Evolutionary conservation across 2,797 vertebrate species (phyloP).

Genomic region (Poeciliopsis infans): DNA sequence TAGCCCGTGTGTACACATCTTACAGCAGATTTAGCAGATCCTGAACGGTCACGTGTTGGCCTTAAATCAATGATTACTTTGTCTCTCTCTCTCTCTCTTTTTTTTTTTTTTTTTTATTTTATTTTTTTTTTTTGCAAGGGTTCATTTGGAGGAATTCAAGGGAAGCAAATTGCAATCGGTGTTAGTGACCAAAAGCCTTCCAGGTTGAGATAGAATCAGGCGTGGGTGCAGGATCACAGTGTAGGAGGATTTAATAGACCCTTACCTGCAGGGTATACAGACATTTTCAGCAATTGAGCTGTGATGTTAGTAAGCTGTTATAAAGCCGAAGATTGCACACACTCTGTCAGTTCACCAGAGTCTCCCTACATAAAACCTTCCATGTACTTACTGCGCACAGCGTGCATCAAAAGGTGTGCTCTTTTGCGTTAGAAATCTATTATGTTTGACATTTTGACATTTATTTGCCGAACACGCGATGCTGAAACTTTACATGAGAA

Average conservation of each 20-base stretch:
- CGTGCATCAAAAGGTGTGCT: slow-evolving; percentile 41
- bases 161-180: slow-evolving; percentile 65
- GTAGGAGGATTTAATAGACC: slow-evolving; percentile 78
- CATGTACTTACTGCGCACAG: slow-evolving; percentile 48
- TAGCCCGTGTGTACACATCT: slow-evolving; percentile 52
- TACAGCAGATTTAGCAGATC: slow-evolving; percentile 48
- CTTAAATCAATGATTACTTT: slow-evolving; percentile 42
- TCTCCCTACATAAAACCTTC: slow-evolving; percentile 60
- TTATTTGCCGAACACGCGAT: slow-evolving; percentile 24
- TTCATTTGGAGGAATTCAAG: slow-evolving; percentile 60
- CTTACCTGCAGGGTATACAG: slow-evolving; percentile 77
- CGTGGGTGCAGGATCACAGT: slow-evolving; percentile 72
- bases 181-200: slow-evolving; percentile 68
- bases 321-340: slow-evolving; percentile 70
- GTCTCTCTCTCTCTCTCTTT: not conserved
- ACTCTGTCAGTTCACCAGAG: slow-evolving; percentile 74
- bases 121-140: slow-evolving; percentile 20
- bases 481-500: slow-evolving; percentile 44
- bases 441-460: slow-evolving; percentile 59
- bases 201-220: slow-evolving; percentile 72
- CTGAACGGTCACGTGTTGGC: slow-evolving; percentile 18
- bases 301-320: slow-evolving; percentile 76
- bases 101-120: not conserved
- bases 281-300: slow-evolving; percentile 79
- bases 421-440: slow-evolving; percentile 43